These are phyloP conservation scores for Anolis carolinensis DNA, from an alignment of 2,113 vertebrate species.

Conservation along the genomic window DNA sequence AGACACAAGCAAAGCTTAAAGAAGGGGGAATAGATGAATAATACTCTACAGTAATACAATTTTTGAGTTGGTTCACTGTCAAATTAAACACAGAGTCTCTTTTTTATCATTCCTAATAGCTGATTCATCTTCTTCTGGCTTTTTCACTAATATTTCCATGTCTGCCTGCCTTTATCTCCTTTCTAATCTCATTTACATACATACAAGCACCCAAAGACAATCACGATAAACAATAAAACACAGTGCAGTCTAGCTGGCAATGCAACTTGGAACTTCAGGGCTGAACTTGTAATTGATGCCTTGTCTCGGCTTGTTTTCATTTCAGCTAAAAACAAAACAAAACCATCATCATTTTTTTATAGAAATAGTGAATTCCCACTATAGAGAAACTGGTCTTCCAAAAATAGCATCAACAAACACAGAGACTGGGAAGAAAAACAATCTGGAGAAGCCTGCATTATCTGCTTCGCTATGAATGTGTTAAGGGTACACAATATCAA, in stretches of 20 bases:
- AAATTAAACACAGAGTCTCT: slow-evolving; percentile 39
- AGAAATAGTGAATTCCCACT: not conserved
- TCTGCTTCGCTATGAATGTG: not conserved
- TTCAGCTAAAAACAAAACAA: slow-evolving; percentile 31
- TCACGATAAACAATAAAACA: not conserved
- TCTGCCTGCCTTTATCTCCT: slow-evolving; percentile 43
- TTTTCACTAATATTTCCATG: slow-evolving; percentile 25
- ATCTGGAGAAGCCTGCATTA: accelerated
- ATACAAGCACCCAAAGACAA: slow-evolving; percentile 32
- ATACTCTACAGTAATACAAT: slow-evolving; percentile 2
- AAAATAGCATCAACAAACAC: slow-evolving; percentile 31
- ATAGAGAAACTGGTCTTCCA: not conserved
- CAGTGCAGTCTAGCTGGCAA: not conserved
- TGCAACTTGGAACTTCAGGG: slow-evolving; percentile 15
- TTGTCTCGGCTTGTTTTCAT: slow-evolving; percentile 28
- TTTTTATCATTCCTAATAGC: slow-evolving; percentile 33
- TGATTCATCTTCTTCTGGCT: slow-evolving; percentile 51
- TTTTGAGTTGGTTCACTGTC: not conserved
- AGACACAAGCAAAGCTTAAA: slow-evolving; percentile 17
- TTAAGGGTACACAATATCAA: not conserved
- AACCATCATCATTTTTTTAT: not conserved
- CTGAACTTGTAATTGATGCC: slow-evolving; percentile 31
- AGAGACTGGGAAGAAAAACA: slow-evolving; percentile 11
- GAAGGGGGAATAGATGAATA: slow-evolving; percentile 3
- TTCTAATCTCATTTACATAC: slow-evolving; percentile 51